Conservation (phyloP, 2,113 vertebrate species). For the Dromiciops gliroides region DNA sequence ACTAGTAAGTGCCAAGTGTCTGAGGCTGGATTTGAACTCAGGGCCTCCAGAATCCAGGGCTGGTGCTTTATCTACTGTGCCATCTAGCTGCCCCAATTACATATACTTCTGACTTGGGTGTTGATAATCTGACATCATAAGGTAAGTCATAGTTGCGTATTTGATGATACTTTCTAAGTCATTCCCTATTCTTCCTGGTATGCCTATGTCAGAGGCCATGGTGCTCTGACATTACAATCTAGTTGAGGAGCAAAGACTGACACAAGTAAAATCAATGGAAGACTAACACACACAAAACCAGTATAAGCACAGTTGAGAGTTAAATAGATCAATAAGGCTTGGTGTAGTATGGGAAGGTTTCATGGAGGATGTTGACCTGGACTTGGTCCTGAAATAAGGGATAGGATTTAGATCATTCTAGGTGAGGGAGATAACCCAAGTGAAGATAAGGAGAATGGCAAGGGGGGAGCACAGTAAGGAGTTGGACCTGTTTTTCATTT, state of each 20-base stretch:
- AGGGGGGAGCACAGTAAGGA: not conserved
- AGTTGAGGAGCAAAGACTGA: not conserved
- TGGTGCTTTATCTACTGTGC: no score
- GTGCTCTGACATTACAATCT: not conserved
- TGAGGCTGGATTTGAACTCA: no score
- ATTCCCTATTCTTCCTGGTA: not conserved
- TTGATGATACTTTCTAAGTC: not conserved
- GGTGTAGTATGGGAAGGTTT: not conserved
- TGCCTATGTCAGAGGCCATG: not conserved
- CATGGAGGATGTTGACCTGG: not conserved
- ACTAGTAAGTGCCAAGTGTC: no score
- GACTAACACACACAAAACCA: not conserved
- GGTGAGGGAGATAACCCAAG: not conserved
- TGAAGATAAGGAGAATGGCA: not conserved
- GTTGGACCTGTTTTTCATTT: not conserved
- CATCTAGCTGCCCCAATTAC: no score
- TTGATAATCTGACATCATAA: no score
- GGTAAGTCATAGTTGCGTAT: no score
- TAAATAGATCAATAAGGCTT: not conserved
- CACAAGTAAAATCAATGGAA: not conserved
- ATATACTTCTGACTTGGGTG: no score
- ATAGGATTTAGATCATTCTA: not conserved
- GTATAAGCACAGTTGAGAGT: not conserved
- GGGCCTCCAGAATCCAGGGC: no score
- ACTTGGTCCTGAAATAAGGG: conserved; percentile 1